phyloP scores from a whole-genome alignment of 2,113 vertebrate genomes.

The Hystrix brachyura region DNA sequence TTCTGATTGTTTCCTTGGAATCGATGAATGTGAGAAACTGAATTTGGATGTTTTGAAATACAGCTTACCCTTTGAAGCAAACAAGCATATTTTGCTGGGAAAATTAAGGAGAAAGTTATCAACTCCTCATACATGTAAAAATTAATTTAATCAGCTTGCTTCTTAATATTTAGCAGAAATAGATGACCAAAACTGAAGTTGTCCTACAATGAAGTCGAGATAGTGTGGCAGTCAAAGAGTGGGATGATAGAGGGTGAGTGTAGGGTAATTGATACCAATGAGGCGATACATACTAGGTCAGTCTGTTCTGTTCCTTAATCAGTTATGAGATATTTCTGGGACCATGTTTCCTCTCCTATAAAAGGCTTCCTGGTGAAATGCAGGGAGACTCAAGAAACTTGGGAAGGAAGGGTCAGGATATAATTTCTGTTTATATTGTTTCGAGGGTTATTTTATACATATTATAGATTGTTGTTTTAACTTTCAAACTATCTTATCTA shows the following conservation, averaged over 20 bases:
- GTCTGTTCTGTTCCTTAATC: conserved; percentile 35
- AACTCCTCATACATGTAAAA: background rate
- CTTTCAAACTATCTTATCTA: background rate
- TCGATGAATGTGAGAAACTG: conserved; percentile 48
- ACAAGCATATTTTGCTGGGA: background rate
- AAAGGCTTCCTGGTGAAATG: conserved; percentile 38
- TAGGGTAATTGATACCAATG: background rate
- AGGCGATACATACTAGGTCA: background rate
- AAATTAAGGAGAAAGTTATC: conserved; percentile 51
- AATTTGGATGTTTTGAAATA: background rate
- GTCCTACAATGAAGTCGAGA: background rate
- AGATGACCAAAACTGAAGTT: background rate
- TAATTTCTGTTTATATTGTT: background rate
- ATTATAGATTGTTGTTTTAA: conserved; percentile 28
- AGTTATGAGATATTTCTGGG: conserved; percentile 8
- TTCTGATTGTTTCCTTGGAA: conserved; percentile 54
- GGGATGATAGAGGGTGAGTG: background rate
- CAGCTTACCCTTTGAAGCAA: conserved; percentile 32
- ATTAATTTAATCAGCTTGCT: conserved; percentile 53
- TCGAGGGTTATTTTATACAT: background rate
- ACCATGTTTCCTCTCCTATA: background rate
- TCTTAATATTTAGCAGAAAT: conserved; percentile 36
- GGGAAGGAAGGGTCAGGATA: conserved; percentile 10
- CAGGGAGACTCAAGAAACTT: background rate
- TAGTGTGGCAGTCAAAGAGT: background rate